Base-by-base conservation (phyloP, 2,888 invertebrate genomes). In the Tipula lateralis region DNA sequence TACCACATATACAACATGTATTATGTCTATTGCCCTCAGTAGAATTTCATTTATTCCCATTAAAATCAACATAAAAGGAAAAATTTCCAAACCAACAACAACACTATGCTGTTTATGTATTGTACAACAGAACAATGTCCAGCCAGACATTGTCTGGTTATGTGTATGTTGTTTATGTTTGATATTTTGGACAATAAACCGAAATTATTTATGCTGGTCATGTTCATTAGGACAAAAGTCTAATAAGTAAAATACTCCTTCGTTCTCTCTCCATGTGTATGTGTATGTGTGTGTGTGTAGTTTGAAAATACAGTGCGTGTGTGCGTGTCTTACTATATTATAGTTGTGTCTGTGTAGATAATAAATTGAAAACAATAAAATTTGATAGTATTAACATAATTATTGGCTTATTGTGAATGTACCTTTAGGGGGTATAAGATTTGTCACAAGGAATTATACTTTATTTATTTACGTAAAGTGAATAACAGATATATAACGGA, bases 1-100 rank as follows among this genome's bases (percentile, higher is more conserved):
- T 24, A 66, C 66, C 19, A 19, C 66, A 24, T 16, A 24, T 66
- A 50, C 19, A 66, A 19, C 66, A 66, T 19, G 24, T 66, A 66
- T 66, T 24, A 66, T 66, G 66, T 66, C 66, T 66, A 66, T 66
- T 66, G 66, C 66, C 66, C 66, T 66, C 66, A 66, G 66, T 66
- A 66, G 66, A 66, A 66, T 66, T 66, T 66, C 66, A 66, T 66
- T 66, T 66, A 24, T 66, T 66, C 24, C 66, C 9, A 66, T 66
- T 66, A 66, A 66, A 66, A 66, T 66, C 66, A 66, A 66, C 66
- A 66, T 66, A 66, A 66, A 66, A 24, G 5, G 66, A 66, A 66
- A 66, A 50, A 19, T 19, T 50, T 39, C 39, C n/a, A 66, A 7
- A 66, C 3, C 19, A 9, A 66, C 24, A 66, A 66, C 66, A 24